Percentiles rank a stretch among this genome's conserved stretches.
These are phyloP conservation scores for Calosoma granatense DNA, from an alignment of 1,140 invertebrate species.

Conservation along the genomic window DNA sequence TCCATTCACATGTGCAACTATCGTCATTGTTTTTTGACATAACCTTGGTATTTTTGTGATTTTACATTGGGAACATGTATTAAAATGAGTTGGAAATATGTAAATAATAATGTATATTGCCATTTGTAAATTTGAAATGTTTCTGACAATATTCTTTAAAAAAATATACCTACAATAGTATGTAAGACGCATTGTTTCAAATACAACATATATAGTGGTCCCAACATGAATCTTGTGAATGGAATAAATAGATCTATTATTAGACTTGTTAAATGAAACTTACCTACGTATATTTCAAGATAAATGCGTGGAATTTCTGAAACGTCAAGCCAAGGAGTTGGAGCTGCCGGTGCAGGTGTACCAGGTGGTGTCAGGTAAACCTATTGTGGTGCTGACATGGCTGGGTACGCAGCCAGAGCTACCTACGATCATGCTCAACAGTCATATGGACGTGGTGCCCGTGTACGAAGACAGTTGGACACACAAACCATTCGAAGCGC, in stretches of 20 bases:
- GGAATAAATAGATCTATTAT: too few species aligned
- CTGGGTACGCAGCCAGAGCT: conserved; percentile 55
- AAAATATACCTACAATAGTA: too few species aligned
- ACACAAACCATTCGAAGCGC: conserved; percentile 22
- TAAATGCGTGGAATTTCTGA: conserved; percentile 58
- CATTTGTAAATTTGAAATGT: too few species aligned
- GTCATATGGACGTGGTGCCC: conserved; percentile 91
- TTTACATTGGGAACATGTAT: too few species aligned
- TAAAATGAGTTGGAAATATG: too few species aligned
- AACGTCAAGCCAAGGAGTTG: conserved; percentile 53
- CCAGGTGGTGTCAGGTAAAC: conserved; percentile 50
- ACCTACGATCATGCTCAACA: conserved; percentile 71
- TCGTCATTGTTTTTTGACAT: neutral
- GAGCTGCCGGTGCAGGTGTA: conserved; percentile 49
- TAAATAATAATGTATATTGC: too few species aligned
- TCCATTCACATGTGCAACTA: neutral
- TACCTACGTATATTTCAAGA: conserved; percentile 38
- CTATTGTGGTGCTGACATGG: conserved; percentile 75
- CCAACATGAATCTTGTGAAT: too few species aligned
- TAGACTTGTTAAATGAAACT: too few species aligned
- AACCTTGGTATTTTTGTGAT: too few species aligned
- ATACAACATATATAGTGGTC: too few species aligned
- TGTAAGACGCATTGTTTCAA: too few species aligned
- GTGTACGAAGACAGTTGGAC: conserved; percentile 54
- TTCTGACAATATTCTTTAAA: too few species aligned